These are phyloP conservation scores for Romanogobio albipinnatus DNA, from an alignment of 2,113 vertebrate genomes.

Conservation along the genomic window DNA sequence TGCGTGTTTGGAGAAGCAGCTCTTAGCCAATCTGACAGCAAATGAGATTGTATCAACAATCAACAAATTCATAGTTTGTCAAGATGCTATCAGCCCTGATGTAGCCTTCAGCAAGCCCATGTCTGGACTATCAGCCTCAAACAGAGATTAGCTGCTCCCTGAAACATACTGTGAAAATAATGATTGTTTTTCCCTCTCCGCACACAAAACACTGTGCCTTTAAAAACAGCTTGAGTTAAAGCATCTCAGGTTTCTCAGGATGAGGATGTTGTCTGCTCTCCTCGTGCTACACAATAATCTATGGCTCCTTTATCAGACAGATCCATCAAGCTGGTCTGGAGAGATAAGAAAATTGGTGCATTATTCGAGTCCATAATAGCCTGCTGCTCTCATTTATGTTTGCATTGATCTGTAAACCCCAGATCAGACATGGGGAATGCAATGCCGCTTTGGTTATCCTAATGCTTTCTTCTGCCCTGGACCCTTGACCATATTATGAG, in stretches of 20 bases:
- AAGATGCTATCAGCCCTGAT: slow-evolving; percentile 33
- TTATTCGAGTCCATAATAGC: slow-evolving; percentile 37
- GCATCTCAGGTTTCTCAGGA: slow-evolving; percentile 26
- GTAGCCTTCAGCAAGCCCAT: slow-evolving; percentile 28
- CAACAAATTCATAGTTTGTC: slow-evolving; percentile 43
- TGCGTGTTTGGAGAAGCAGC: background rate
- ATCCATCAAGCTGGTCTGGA: slow-evolving; percentile 46
- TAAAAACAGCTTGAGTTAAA: slow-evolving; percentile 10
- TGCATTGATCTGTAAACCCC: slow-evolving; percentile 25
- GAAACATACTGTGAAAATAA: slow-evolving; percentile 24
- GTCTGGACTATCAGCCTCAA: slow-evolving; percentile 43
- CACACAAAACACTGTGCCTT: background rate
- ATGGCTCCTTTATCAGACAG: slow-evolving; percentile 37
- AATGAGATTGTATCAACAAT: slow-evolving; percentile 42
- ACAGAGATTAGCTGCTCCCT: slow-evolving; percentile 28
- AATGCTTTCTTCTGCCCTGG: background rate
- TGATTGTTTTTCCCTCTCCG: background rate
- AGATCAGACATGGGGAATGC: background rate
- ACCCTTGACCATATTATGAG: background rate
- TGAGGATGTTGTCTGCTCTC: slow-evolving; percentile 27
- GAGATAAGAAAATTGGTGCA: slow-evolving; percentile 47
- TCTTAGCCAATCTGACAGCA: background rate
- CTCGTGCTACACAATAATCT: slow-evolving; percentile 45
- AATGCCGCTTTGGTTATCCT: background rate
- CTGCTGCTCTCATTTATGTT: slow-evolving; percentile 42